Evolutionary conservation across 2,797 vertebrate genomes (phyloP), one percentile per base, ranked within the genome.

Genomic region (Protonibea diacanthus): DNA sequence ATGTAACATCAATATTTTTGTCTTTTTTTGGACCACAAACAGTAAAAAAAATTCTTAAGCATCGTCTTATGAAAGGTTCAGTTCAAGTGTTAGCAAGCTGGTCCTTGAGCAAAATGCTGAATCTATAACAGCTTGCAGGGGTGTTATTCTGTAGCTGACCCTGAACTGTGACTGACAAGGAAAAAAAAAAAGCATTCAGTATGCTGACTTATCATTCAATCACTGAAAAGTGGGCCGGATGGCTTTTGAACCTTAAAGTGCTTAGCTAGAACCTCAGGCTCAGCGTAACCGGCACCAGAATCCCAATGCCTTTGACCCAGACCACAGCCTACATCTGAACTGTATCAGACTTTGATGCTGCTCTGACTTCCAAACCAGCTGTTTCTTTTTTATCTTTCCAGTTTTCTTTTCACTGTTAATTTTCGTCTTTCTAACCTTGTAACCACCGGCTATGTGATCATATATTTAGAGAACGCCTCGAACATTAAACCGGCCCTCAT

Each of bases 181-280:
- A 4, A 55, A 6, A 33, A 33, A 33, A 60, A 48, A 64, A 57
- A 68, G 42, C 2, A 4, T 29, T 83, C n/a, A 56, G 56, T 65
- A 17, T 53, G 68, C 73, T 86, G 85, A 81, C 76, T 27, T 64
- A 57, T 71, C 44, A 57, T 60, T 80, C 67, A 63, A 47, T 60
- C 69, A 17, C 55, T 68, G 38, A 77, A 52, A 88, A 70, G 66
- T 74, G 59, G 25, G 49, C 40, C 18, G 6, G 21, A 17, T 71
- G 66, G 13, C 49, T 84, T 88, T 71, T 84, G 78, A 83, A 78
- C 81, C 60, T 76, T 52, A 71, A 84, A 83, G 67, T 76, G 76
- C 55, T 72, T 67, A 27, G 42, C 56, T 73, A 20, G 66, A 83
- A 64, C 51, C 68, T 76, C 18, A 47, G 45, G 74, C 74, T 86